Evolutionary conservation across 2,797 vertebrate genomes (phyloP), one percentile per base, ranked within the genome.

Genomic region (Lepilemur ruficaudatus): DNA sequence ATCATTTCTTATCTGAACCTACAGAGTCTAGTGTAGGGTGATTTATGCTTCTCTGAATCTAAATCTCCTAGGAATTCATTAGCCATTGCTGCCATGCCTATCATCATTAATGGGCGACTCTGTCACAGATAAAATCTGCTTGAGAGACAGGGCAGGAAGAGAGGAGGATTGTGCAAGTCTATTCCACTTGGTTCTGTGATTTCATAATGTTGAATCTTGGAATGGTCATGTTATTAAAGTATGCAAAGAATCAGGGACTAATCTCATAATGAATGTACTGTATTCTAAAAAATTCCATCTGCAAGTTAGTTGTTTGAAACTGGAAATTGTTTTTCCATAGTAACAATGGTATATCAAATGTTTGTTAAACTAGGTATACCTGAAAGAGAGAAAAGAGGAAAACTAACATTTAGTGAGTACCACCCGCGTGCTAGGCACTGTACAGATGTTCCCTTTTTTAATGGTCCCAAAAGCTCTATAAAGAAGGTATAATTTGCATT

Each of bases 21-120:
- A 22, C 72, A 90, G 55, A 81, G 25, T 43, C 30, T 89, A 38
- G 52, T 52, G 22, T 25, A 35, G 11, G 28, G 5, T 69, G 87
- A 90, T 75, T 80, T 83, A 35, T 25, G 25, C 32, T 83, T 84
- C 52, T 89, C 89, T 48, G 65, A 82, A 57, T 81, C 32, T 61
- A 63, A 89, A 69, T 95, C 94, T 97, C 95, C 38, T n/a, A 43
- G 72, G 86, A 98, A 91, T 72, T 93, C 92, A 95, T 96, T 96
- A 97, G 61, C 85, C 55, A 86, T 7, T n/a, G 55, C n/a, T 65
- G 52, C 30, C 50, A 81, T 81, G 81, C 72, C 57, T 48, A 41
- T 87, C 75, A 87, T 69, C 46, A 70, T 88, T 69, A 75, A 4
- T 50, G 72, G 79, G 30, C 80, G 48, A 89, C 73, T 94, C 76